These are phyloP conservation scores for Conger conger DNA, from an alignment of 2,113 vertebrate species.

Conservation along the genomic window DNA sequence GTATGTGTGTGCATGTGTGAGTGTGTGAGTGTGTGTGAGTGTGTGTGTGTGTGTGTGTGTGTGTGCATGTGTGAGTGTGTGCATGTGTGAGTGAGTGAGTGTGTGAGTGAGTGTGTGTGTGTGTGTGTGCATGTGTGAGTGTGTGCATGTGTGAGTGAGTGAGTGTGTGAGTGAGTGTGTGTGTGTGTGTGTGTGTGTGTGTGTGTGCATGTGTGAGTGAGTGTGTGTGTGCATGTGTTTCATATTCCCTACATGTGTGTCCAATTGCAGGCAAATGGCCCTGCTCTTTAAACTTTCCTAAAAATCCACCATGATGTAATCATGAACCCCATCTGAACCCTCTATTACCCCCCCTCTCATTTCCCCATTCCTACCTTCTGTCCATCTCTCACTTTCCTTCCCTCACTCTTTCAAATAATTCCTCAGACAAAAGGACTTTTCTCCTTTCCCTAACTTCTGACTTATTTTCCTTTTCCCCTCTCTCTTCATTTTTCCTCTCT, in stretches of 20 bases:
- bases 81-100: slow-evolving; percentile 49
- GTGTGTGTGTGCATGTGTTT: slow-evolving; percentile 56
- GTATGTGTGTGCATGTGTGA: slow-evolving; percentile 34
- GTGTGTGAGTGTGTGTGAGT: slow-evolving; percentile 47
- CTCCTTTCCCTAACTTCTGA: slow-evolving; percentile 49
- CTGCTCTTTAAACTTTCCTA: slow-evolving; percentile 72
- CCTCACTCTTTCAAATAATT: slow-evolving; percentile 60
- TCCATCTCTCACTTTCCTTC: slow-evolving; percentile 46
- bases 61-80: too few relatives aligned
- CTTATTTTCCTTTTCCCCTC: slow-evolving; percentile 54
- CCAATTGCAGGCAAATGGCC: slow-evolving; percentile 72
- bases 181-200: slow-evolving; percentile 40
- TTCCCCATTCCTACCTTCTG: slow-evolving; percentile 45
- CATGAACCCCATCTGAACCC: slow-evolving; percentile 76
- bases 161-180: slow-evolving; percentile 47
- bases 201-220: slow-evolving; percentile 49
- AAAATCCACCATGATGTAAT: slow-evolving; percentile 75
- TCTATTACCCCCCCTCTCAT: slow-evolving; percentile 49
- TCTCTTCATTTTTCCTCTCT: background rate
- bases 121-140: too few relatives aligned
- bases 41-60: slow-evolving; percentile 37
- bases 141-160: slow-evolving; percentile 48
- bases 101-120: slow-evolving; percentile 34
- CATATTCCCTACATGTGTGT: slow-evolving; percentile 67
- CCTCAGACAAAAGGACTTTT: slow-evolving; percentile 37